A percentile compares a stretch with the other conserved stretches of the same genome.
Evolutionary conservation across 2,888 invertebrate species (phyloP).

Genomic region (Lasioglossum figueresi): DNA sequence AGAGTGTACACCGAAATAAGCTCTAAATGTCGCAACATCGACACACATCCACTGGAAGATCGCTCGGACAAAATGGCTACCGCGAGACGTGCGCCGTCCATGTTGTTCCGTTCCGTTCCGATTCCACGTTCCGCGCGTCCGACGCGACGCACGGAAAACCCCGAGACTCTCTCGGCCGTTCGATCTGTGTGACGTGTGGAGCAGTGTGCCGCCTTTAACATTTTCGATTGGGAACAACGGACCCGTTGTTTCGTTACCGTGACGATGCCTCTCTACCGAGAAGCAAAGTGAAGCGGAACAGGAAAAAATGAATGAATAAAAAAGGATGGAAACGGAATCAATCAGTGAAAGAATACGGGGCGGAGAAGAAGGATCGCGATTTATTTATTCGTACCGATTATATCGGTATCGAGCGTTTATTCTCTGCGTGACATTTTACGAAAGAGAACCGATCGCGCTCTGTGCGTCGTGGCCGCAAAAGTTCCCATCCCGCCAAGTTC

Average conservation of each 20-base stretch:
- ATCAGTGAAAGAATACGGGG: slow-evolving; percentile 43
- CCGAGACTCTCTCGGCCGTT: not conserved
- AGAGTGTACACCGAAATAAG: slow-evolving; percentile 25
- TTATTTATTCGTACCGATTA: slow-evolving; percentile 49
- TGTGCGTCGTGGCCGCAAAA: slow-evolving; percentile 68
- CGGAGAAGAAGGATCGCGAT: slow-evolving; percentile 22
- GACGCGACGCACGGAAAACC: not conserved
- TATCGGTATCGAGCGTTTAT: slow-evolving; percentile 35
- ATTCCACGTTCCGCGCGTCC: slow-evolving; percentile 15
- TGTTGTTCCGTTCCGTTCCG: slow-evolving; percentile 32
- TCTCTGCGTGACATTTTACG: slow-evolving; percentile 56
- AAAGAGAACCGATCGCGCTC: slow-evolving; percentile 60
- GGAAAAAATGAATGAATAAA: not conserved
- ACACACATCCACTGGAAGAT: slow-evolving; percentile 61
- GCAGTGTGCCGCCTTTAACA: not conserved
- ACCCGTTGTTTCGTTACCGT: not conserved
- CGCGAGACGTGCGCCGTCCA: slow-evolving; percentile 29
- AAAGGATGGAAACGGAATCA: not conserved
- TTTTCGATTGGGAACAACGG: not conserved
- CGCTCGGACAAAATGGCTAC: slow-evolving; percentile 60
- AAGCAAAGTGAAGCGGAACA: not conserved
- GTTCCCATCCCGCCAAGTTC: slow-evolving; percentile 55
- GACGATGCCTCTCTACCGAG: not conserved
- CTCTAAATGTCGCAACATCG: slow-evolving; percentile 39
- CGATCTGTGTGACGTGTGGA: slow-evolving; percentile 7